These are phyloP conservation scores for Oryctolagus cuniculus DNA, from an alignment of 2,113 vertebrate genomes.

Conservation along the genomic window mOryCun1.1 NC_091442.1:6608001-6608500, in stretches of 20 bases:
- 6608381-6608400: accelerated
- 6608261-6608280: accelerated
- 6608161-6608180: accelerated
- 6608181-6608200: not conserved
- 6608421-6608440: not conserved
- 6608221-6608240: accelerated
- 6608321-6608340: not conserved
- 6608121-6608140: not conserved
- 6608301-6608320: not conserved
- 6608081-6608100: not conserved
- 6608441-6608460: not conserved
- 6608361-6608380: not conserved
- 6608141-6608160: not conserved
- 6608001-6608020: too few relatives aligned
- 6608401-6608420: not conserved
- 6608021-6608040: not conserved
- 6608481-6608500: not conserved
- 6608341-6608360: too few relatives aligned
- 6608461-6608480: not conserved
- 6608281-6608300: not conserved
- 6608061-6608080: accelerated
- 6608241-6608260: too few relatives aligned
- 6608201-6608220: too few relatives aligned
- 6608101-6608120: accelerated
- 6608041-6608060: accelerated